These are phyloP conservation scores for Buathra laborator DNA, from an alignment of 2,888 invertebrate species.

Conservation along the genomic window DNA sequence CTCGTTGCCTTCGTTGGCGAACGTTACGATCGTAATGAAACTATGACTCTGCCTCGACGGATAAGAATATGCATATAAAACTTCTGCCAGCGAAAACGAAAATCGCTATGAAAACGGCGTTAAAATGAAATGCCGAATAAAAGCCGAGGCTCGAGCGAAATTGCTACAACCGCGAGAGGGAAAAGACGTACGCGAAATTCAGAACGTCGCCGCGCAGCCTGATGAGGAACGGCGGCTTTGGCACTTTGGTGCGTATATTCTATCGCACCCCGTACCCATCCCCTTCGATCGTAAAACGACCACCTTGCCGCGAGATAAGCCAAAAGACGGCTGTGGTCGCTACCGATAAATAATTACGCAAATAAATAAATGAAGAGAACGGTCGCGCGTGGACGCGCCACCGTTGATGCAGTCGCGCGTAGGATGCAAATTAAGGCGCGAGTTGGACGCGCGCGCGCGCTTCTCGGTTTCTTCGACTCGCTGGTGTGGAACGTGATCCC, in stretches of 20 bases:
- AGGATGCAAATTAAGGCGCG: constrained; percentile 58
- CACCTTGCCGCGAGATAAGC: constrained; percentile 75
- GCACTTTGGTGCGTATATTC: constrained; percentile 1
- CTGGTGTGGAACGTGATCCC: constrained; percentile 29
- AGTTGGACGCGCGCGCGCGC: background rate
- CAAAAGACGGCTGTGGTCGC: constrained; percentile 36
- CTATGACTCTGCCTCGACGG: constrained; percentile 55
- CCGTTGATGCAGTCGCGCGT: constrained; percentile 51
- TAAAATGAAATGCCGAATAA: constrained; percentile 44
- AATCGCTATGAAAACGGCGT: constrained; percentile 37
- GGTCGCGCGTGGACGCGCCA: constrained; percentile 38
- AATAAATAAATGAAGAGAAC: constrained; percentile 59
- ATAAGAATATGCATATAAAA: constrained; percentile 34
- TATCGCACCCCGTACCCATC: constrained; percentile 58
- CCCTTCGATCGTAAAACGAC: constrained; percentile 75
- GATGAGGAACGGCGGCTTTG: constrained; percentile 45
- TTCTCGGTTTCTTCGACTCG: constrained; percentile 22
- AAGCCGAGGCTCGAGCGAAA: background rate
- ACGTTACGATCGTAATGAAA: constrained; percentile 63
- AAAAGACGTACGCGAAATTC: constrained; percentile 54
- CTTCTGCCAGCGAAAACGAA: constrained; percentile 16
- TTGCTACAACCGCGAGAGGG: constrained; percentile 23
- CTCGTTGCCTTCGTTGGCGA: background rate
- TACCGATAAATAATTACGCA: constrained; percentile 64
- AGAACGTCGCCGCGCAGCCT: constrained; percentile 56